Evolutionary conservation across 64 coral and sea anemone species (phyloP).

Genomic region (Stichodactyla mertensii): DNA sequence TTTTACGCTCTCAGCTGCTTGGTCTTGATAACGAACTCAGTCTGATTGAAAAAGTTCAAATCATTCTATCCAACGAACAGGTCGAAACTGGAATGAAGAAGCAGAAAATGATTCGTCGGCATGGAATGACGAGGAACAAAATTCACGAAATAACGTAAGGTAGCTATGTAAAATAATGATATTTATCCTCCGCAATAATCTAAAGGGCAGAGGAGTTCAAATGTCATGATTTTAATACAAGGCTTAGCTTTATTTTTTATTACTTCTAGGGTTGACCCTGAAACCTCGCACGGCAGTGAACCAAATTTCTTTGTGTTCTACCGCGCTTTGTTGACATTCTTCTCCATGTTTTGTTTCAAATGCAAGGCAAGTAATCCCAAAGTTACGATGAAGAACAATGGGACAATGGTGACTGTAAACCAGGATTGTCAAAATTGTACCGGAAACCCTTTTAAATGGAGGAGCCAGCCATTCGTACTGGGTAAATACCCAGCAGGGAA

Average conservation of each 20-base stretch:
- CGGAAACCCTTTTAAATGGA: constrained; percentile 8
- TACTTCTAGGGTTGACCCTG: neutral
- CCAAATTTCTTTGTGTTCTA: too few relatives aligned
- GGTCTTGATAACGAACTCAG: too few relatives aligned
- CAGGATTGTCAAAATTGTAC: constrained; percentile 1
- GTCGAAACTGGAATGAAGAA: too few relatives aligned
- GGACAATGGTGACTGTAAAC: constrained; percentile 28
- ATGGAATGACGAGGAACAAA: neutral
- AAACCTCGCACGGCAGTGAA: too few relatives aligned
- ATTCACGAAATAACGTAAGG: too few relatives aligned
- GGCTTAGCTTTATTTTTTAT: constrained; percentile 22
- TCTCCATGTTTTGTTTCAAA: neutral
- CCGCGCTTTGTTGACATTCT: too few relatives aligned
- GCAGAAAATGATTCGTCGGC: neutral
- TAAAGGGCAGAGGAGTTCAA: neutral
- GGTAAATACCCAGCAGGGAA: constrained; percentile 16
- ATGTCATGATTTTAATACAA: neutral
- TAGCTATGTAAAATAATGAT: too few relatives aligned
- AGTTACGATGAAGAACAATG: constrained; percentile 12
- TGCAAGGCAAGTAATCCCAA: too few relatives aligned
- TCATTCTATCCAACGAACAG: too few relatives aligned
- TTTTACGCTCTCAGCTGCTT: too few relatives aligned
- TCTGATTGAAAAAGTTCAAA: too few relatives aligned
- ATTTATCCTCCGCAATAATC: too few relatives aligned
- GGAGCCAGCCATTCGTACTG: constrained; percentile 12